Evolutionary conservation across 2,797 vertebrate species (phyloP).

Genomic region (Todus mexicanus): DNA sequence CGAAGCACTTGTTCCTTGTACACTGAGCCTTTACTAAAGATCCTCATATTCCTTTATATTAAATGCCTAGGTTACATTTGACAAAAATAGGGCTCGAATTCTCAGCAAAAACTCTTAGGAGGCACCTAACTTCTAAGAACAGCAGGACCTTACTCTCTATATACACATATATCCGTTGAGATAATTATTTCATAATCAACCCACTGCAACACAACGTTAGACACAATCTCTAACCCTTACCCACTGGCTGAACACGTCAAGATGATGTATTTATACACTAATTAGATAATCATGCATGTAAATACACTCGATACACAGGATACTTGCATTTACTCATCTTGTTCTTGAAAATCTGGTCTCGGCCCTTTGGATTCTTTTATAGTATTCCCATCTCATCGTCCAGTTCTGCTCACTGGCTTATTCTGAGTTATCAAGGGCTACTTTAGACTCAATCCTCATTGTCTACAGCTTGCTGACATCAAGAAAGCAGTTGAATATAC

Average conservation of each 20-base stretch:
- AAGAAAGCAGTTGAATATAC: not conserved
- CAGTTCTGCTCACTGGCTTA: not conserved
- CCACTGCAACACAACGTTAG: not conserved
- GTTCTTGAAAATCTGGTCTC: not conserved
- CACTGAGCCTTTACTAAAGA: not conserved
- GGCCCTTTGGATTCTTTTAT: not conserved
- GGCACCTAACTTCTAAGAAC: not conserved
- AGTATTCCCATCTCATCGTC: not conserved
- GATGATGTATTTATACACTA: not conserved
- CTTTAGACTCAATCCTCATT: not conserved
- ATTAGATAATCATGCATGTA: not conserved
- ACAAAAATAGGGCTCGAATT: not conserved
- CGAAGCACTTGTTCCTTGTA: not conserved
- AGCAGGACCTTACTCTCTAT: not conserved
- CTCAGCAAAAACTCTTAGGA: not conserved
- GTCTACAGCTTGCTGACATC: not conserved
- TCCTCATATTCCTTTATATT: not conserved
- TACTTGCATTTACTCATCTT: not conserved
- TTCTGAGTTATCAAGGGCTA: not conserved
- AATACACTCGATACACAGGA: not conserved
- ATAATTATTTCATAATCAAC: not conserved
- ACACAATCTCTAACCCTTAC: not conserved
- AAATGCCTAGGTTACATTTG: not conserved
- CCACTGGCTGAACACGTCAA: not conserved
- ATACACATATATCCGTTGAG: not conserved